Conservation (phyloP, 2,888 invertebrate species). For the Lapara coniferarum region DNA sequence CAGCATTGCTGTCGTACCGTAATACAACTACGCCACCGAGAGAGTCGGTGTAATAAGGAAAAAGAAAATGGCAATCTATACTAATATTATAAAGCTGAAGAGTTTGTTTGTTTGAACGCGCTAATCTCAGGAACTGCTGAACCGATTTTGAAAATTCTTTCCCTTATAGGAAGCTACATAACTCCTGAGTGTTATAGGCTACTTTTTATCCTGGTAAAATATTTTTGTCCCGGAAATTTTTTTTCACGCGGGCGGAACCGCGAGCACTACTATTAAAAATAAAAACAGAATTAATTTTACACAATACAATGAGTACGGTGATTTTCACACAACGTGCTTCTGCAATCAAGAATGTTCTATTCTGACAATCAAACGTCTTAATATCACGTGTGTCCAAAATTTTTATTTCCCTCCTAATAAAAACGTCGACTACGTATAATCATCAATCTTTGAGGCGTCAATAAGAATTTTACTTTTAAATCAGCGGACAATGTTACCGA, state of each 20-base stretch:
- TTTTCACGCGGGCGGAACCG: too few relatives aligned
- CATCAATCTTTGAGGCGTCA: conserved; percentile 16
- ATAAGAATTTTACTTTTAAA: conserved; percentile 29
- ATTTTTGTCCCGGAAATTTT: too few relatives aligned
- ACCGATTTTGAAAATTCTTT: too few relatives aligned
- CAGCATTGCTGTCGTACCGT: too few relatives aligned
- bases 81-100: too few relatives aligned
- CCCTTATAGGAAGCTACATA: too few relatives aligned
- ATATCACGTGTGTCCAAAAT: background rate
- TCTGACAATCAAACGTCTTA: background rate
- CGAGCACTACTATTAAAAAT: too few relatives aligned
- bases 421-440: conserved; percentile 18
- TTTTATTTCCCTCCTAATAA: conserved; percentile 18
- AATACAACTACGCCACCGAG: too few relatives aligned
- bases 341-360: background rate
- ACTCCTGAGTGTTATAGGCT: too few relatives aligned
- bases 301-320: background rate
- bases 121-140: too few relatives aligned
- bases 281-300: background rate
- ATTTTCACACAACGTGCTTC: background rate
- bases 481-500: conserved; percentile 23
- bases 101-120: too few relatives aligned
- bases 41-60: background rate
- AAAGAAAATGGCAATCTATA: background rate
- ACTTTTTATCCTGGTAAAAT: too few relatives aligned